Conservation (phyloP, 2,888 invertebrate genomes). For the Rotaria macrura region DNA sequence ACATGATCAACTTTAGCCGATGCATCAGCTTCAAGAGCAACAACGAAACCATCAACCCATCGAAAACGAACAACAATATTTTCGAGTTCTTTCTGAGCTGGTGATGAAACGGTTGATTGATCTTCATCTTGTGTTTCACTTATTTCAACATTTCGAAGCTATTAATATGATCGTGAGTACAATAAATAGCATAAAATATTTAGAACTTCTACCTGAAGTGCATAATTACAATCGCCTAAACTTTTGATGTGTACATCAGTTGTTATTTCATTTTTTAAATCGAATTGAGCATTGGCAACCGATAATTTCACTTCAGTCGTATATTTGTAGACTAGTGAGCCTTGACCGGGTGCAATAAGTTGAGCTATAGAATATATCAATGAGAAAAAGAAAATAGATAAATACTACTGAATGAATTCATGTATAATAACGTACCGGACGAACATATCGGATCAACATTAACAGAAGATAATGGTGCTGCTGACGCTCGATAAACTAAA, state of each 20-base stretch:
- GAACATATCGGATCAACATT: neutral
- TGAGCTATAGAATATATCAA: neutral
- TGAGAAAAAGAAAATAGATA: neutral
- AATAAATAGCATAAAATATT: neutral
- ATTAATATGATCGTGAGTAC: neutral
- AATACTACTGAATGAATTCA: neutral
- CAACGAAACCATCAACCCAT: neutral
- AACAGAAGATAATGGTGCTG: neutral
- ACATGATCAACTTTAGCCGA: neutral
- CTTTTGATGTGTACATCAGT: constrained; percentile 13
- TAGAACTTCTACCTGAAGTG: neutral
- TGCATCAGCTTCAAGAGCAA: neutral
- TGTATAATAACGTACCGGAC: neutral
- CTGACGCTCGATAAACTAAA: neutral
- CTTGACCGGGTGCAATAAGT: neutral
- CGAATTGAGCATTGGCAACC: neutral
- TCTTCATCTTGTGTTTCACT: neutral
- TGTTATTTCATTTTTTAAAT: neutral
- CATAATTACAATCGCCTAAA: neutral
- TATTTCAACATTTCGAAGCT: constrained; percentile 2
- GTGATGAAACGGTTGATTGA: neutral
- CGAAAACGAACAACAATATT: neutral
- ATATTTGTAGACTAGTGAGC: neutral
- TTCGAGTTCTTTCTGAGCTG: neutral
- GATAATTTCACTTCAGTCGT: neutral